Conservation (phyloP, 2,797 vertebrate species). For the Dallia pectoralis region DNA sequence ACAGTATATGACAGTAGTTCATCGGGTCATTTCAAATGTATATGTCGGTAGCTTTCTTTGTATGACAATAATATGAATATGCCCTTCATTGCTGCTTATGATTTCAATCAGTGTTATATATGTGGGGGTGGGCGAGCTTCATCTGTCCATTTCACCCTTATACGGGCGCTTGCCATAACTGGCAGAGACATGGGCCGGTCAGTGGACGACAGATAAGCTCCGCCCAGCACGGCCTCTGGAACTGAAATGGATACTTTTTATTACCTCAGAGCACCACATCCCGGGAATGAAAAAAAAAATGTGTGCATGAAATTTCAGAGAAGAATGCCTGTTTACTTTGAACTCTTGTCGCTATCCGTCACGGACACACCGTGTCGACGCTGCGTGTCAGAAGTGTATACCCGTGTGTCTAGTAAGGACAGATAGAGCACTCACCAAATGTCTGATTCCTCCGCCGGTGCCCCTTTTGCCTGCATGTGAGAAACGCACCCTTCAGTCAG, state of each 20-base stretch:
- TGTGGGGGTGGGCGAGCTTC: constrained; percentile 36
- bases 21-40: constrained; percentile 82
- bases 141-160: constrained; percentile 52
- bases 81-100: constrained; percentile 74
- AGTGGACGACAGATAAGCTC: constrained; percentile 46
- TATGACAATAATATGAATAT: constrained; percentile 72
- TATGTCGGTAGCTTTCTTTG: constrained; percentile 84
- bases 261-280: constrained; percentile 72
- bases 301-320: constrained; percentile 67
- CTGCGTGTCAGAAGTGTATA: too few relatives aligned
- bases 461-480: constrained; percentile 61
- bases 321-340: constrained; percentile 51
- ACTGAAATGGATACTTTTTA: constrained; percentile 66
- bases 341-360: constrained; percentile 39
- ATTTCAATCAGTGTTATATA: constrained; percentile 50
- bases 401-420: constrained; percentile 29
- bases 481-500: constrained; percentile 66
- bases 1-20: constrained; percentile 76
- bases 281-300: constrained; percentile 30
- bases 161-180: constrained; percentile 70
- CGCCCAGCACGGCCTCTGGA: constrained; percentile 38
- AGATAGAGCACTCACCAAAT: constrained; percentile 50
- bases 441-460: constrained; percentile 56
- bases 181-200: constrained; percentile 61
- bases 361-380: constrained; percentile 34